phyloP scores from a whole-genome alignment of 1,140 invertebrate species.

The Cheumatopsyche charites region DNA sequence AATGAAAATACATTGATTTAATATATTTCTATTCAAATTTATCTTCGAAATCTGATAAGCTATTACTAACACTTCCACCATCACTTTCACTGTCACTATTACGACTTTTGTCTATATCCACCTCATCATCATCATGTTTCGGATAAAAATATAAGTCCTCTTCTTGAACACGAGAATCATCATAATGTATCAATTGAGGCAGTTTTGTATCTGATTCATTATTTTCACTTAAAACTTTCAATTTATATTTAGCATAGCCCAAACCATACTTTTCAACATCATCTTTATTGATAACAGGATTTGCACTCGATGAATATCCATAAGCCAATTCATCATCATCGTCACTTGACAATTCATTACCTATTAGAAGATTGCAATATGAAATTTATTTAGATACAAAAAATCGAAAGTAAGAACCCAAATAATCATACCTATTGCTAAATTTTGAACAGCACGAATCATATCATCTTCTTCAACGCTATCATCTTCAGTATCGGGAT shows the following conservation, averaged over 20 bases:
- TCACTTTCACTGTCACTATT: not conserved
- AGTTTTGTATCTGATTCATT: not conserved
- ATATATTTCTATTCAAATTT: not conserved
- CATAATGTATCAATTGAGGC: constrained; percentile 27
- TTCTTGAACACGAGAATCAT: not conserved
- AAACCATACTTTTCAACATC: constrained; percentile 56
- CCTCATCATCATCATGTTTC: constrained; percentile 53
- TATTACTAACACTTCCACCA: constrained; percentile 8
- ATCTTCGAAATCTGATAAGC: constrained; percentile 4
- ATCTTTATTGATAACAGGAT: constrained; percentile 52
- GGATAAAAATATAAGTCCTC: constrained; percentile 57
- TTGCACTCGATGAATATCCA: constrained; percentile 48
- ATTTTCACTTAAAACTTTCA: constrained; percentile 49
- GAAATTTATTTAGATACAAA: not conserved
- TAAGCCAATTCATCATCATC: constrained; percentile 56
- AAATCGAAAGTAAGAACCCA: not conserved
- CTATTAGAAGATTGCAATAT: constrained; percentile 50
- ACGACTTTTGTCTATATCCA: not conserved
- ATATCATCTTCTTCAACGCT: constrained; percentile 64
- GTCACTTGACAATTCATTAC: constrained; percentile 61
- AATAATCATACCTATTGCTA: constrained; percentile 51
- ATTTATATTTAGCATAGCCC: constrained; percentile 59
- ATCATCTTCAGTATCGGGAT: constrained; percentile 61
- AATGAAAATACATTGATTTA: too few species aligned
- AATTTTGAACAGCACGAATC: constrained; percentile 56